Evolutionary conservation across 2,888 invertebrate species (phyloP).

Genomic region (Apotomis capreana): DNA sequence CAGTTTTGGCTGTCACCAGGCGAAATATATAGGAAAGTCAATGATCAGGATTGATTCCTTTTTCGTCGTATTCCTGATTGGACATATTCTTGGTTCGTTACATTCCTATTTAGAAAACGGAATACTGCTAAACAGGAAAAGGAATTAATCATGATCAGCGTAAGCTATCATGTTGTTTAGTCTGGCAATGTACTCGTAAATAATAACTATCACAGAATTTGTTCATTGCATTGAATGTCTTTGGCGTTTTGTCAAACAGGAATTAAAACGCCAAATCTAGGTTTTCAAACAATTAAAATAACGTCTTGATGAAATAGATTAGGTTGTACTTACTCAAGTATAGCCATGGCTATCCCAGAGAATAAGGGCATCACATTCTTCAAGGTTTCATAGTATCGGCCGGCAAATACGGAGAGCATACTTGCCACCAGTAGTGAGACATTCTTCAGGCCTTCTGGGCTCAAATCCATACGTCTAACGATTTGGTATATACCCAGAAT

Average conservation of each 20-base stretch:
- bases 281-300: no score
- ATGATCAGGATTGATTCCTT: not conserved
- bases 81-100: no score
- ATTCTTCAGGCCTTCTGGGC: constrained; percentile 33
- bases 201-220: not conserved
- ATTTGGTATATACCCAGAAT: constrained; percentile 19
- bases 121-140: no score
- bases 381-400: constrained; percentile 43
- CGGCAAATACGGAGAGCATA: constrained; percentile 41
- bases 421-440: constrained; percentile 39
- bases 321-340: constrained; percentile 42
- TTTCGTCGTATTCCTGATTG: no score
- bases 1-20: no score
- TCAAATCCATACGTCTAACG: constrained; percentile 40
- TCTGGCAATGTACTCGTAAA: not conserved
- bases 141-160: no score
- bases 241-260: no score
- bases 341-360: constrained; percentile 38
- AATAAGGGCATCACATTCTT: constrained; percentile 42
- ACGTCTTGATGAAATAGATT: not conserved
- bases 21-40: not conserved
- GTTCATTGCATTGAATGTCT: no score
- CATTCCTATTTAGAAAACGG: no score
- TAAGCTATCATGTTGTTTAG: constrained; percentile 8
- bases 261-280: no score